Conservation (phyloP, 1,140 invertebrate genomes). For the Popillia japonica region DNA sequence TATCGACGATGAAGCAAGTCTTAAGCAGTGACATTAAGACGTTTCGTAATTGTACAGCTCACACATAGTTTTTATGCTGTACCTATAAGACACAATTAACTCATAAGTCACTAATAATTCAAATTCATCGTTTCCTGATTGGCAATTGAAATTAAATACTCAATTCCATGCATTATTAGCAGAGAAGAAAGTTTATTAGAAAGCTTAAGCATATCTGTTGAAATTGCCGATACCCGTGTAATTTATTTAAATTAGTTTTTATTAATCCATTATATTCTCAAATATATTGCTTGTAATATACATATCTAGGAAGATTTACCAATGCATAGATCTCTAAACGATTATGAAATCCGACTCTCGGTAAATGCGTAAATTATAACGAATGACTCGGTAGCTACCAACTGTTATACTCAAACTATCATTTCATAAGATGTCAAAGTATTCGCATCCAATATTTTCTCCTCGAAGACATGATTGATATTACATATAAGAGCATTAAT, state of each 20-base stretch:
- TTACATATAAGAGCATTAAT: not conserved
- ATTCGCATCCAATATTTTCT: not conserved
- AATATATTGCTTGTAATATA: not conserved
- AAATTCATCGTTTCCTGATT: not conserved
- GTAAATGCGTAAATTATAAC: constrained; percentile 12
- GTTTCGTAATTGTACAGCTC: too few relatives aligned
- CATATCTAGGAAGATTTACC: not conserved
- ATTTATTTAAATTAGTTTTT: constrained; percentile 5
- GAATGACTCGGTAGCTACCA: not conserved
- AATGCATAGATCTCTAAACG: not conserved
- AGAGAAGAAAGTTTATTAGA: constrained; percentile 1
- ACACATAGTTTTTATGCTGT: too few relatives aligned
- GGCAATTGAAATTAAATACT: not conserved
- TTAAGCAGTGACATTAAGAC: too few relatives aligned
- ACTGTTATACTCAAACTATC: not conserved
- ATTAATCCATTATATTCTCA: constrained; percentile 2
- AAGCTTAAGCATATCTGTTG: constrained; percentile 6
- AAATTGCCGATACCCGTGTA: not conserved
- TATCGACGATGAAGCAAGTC: too few relatives aligned
- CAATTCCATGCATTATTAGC: not conserved
- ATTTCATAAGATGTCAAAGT: not conserved
- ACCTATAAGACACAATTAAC: too few relatives aligned
- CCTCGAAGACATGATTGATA: not conserved
- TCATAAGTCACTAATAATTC: too few relatives aligned
- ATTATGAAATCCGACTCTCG: not conserved